Base-by-base conservation (phyloP, 2,113 vertebrate genomes). In the Camarhynchus parvulus region DNA sequence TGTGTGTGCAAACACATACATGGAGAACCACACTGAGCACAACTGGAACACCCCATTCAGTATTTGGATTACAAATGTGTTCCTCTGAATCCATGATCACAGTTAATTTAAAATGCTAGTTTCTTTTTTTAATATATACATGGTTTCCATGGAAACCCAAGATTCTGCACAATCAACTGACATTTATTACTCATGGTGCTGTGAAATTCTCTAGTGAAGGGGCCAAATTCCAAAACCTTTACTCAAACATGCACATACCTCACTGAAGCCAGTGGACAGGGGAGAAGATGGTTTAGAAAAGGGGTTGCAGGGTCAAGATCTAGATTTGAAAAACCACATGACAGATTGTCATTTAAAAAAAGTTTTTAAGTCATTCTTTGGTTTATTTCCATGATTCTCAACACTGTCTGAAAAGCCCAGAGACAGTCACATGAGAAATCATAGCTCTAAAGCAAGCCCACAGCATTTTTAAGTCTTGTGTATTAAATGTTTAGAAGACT, bases 341-440 rank as follows among this genome's bases (percentile, higher is more conserved):
- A 95, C 94, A 92, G 92, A 95, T 92, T 96, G 93, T 96, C 92
- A 96, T 95, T 90, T 47, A 41, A 87, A 93, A 95, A 95, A 63
- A 66, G 27, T 7, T 62, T 86, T 92, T 11, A 82, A 80, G 89
- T 75, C 87, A 94, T 83, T 96, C 91, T 96, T 95, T 96, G 96
- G 96, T 97, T 95, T 97, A 94, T 74, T 89, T 94, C 80, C 78
- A 75, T n/a, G 84, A 93, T 92, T 97, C 95, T 87, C 93, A 96
- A 83, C 58, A 61, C 94, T 91, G 90, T 90, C 95, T 49, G 35
- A 81, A 97, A 88, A 93, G 76, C 75, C 70, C 95, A 83, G 78
- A 94, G 91, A 96, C 79, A 81, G 87, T 69, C 76, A 95, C 66
- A 24, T 83, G 88, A 94, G 95, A 96, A 95, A 93, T 47, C 91